A percentile compares a stretch with the other conserved stretches of the same genome.
Evolutionary conservation across 2,797 vertebrate species (phyloP).

Genomic region (Falco biarmicus): DNA sequence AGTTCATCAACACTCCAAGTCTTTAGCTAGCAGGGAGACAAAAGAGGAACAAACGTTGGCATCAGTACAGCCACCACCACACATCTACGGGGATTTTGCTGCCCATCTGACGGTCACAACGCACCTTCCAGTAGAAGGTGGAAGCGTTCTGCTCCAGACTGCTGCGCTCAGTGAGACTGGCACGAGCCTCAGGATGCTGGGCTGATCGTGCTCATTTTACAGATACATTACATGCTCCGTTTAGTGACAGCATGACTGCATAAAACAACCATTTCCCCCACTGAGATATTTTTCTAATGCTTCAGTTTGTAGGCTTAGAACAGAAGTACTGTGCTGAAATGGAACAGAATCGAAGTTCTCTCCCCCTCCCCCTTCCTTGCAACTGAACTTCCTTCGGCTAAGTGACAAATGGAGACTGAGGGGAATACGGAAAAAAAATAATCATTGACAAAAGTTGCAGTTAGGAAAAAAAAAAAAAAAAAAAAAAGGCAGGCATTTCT

Average conservation of each 20-base stretch:
- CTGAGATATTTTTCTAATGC: not conserved
- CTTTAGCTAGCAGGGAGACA: slow-evolving; percentile 81
- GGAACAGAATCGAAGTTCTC: not conserved
- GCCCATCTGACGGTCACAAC: accelerated
- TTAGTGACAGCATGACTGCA: not conserved
- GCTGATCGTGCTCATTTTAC: not conserved
- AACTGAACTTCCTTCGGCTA: not conserved
- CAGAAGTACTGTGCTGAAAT: not conserved
- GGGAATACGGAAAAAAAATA: not conserved
- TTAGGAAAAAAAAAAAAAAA: not conserved
- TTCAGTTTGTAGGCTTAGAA: not conserved
- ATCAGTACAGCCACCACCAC: not conserved
- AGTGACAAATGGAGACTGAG: not conserved
- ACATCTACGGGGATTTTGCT: not conserved
- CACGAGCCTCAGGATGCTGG: not conserved
- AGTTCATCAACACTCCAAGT: slow-evolving; percentile 92
- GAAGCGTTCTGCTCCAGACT: not conserved
- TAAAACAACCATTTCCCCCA: not conserved
- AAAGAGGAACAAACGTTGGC: not conserved
- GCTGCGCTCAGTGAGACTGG: not conserved
- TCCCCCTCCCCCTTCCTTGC: not conserved
- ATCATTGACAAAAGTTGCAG: not conserved
- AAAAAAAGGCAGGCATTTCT: not conserved
- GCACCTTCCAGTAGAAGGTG: not conserved
- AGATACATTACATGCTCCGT: not conserved